Conservation (phyloP, 2,888 invertebrate genomes). For the Arrhopalites spinosus region DNA sequence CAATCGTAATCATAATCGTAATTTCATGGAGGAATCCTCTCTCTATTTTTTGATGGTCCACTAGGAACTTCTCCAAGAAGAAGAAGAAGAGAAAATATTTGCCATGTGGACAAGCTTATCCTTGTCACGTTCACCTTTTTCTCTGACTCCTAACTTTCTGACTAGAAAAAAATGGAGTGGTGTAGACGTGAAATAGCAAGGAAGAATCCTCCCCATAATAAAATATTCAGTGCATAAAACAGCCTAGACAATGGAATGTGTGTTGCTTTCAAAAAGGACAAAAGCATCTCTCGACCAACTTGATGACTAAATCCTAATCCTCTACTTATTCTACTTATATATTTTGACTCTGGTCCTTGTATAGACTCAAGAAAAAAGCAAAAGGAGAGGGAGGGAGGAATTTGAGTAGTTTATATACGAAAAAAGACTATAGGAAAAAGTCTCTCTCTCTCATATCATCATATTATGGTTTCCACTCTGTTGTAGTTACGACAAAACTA, state of each 20-base stretch:
- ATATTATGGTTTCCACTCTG: too few species aligned
- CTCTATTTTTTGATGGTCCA: too few species aligned
- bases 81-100: constrained; percentile 27
- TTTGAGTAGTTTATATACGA: not conserved
- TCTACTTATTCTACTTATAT: not conserved
- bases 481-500: too few species aligned
- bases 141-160: too few species aligned
- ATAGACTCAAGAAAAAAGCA: not conserved
- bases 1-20: too few species aligned
- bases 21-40: constrained; percentile 5
- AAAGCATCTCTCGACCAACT: not conserved
- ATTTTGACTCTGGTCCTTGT: not conserved
- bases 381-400: not conserved
- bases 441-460: too few species aligned
- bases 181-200: too few species aligned
- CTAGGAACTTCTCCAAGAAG: too few species aligned
- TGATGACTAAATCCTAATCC: constrained; percentile 11
- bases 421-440: not conserved
- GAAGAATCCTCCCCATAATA: too few species aligned
- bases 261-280: too few species aligned
- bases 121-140: constrained; percentile 28
- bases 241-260: not conserved
- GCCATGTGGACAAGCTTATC: constrained; percentile 16
- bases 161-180: too few species aligned
- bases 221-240: not conserved